Conservation (phyloP, 2,113 vertebrate genomes). For the Heliornis fulica region DNA sequence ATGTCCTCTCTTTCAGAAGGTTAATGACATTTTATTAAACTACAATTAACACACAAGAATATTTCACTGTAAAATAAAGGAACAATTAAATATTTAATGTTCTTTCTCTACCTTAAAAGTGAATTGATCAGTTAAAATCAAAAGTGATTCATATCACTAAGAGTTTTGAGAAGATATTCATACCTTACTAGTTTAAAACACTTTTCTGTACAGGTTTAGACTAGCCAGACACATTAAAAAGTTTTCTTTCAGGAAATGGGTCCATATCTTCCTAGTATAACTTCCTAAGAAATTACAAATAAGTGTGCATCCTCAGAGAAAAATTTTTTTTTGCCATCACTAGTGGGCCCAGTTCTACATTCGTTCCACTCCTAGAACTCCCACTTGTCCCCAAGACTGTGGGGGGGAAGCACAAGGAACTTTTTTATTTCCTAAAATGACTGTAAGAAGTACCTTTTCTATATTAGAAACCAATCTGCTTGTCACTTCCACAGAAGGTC, state of each 20-base stretch:
- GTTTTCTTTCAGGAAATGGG: background rate
- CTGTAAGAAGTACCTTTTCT: background rate
- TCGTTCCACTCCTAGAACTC: background rate
- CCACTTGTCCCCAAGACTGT: background rate
- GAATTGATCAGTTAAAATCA: background rate
- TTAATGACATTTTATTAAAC: background rate
- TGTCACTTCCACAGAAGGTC: background rate
- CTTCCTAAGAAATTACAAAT: background rate
- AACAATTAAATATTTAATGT: background rate
- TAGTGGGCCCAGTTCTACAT: background rate
- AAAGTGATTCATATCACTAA: background rate
- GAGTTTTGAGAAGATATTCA: background rate
- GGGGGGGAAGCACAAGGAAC: slow-evolving; percentile 4
- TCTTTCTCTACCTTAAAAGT: background rate
- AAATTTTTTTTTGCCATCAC: background rate
- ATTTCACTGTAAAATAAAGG: background rate
- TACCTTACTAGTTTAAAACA: background rate
- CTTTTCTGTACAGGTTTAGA: background rate
- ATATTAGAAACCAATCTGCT: background rate
- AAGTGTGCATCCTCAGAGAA: background rate
- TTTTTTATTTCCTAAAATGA: background rate
- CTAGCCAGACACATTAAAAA: background rate
- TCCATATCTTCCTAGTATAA: background rate
- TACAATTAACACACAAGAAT: background rate
- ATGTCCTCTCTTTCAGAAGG: background rate